A percentile compares a stretch with the other conserved stretches of the same genome.
Evolutionary conservation across 1,140 invertebrate species (phyloP).

Genomic region (Sycophila sp.): DNA sequence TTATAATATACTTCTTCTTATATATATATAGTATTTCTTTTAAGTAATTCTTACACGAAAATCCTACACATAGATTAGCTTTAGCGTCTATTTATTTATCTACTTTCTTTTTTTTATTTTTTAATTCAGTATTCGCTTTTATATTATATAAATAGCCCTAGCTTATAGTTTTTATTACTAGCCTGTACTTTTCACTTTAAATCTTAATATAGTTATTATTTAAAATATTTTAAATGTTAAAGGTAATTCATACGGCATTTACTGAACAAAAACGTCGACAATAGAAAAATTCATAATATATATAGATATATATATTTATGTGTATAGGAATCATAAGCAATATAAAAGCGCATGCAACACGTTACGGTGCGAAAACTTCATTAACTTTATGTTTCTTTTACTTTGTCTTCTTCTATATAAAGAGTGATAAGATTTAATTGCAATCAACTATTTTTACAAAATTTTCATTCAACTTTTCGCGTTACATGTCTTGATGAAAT

Average conservation of each 20-base stretch:
- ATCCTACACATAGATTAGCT: constrained; percentile 7
- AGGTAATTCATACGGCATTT: neutral
- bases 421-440: neutral
- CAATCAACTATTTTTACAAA: constrained; percentile 35
- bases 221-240: neutral
- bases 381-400: neutral
- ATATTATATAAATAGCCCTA: constrained; percentile 5
- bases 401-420: neutral
- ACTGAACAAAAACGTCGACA: neutral
- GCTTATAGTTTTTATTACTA: neutral
- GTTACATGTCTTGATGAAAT: neutral
- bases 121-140: neutral
- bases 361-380: constrained; percentile 10
- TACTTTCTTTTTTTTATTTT: neutral
- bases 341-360: constrained; percentile 29
- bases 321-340: constrained; percentile 25
- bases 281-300: neutral
- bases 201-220: neutral
- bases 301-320: neutral
- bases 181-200: neutral
- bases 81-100: neutral
- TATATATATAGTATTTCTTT: neutral
- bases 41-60: neutral
- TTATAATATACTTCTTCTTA: neutral
- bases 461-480: constrained; percentile 12